Percentiles rank a stretch among this genome's conserved stretches.
phyloP scores from a whole-genome alignment of 2,888 invertebrate species.

The Drosophila macrospina region DNA sequence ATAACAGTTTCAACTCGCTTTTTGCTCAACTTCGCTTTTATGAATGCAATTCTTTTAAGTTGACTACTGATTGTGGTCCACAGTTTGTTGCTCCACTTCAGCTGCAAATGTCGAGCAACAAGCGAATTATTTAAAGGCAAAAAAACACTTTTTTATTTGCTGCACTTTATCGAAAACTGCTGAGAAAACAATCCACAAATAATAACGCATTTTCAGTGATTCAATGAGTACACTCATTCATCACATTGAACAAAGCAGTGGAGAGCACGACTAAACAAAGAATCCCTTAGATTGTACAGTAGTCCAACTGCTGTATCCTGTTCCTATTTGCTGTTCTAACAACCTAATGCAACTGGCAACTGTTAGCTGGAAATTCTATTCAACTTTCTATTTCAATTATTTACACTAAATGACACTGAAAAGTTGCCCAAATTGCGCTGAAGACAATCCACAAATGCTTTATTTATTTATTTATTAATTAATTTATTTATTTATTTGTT shows the following conservation, averaged over 20 bases:
- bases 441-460: background rate
- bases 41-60: constrained; percentile 35
- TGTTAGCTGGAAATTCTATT: constrained; percentile 29
- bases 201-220: too few species aligned
- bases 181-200: too few species aligned
- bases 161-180: too few species aligned
- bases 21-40: constrained; percentile 34
- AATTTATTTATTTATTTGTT: constrained; percentile 1
- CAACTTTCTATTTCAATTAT: background rate
- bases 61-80: constrained; percentile 3
- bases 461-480: background rate
- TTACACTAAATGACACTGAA: constrained; percentile 52
- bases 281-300: constrained; percentile 33
- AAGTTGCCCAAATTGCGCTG: background rate
- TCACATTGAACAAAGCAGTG: background rate
- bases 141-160: too few species aligned
- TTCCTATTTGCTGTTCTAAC: constrained; percentile 5
- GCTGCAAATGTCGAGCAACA: background rate
- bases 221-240: too few species aligned
- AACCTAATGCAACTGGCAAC: constrained; percentile 6
- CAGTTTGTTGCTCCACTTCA: background rate
- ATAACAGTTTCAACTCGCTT: constrained; percentile 57
- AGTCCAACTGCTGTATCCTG: constrained; percentile 16
- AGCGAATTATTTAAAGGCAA: too few species aligned
- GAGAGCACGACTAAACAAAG: background rate